Evolutionary conservation across 1,140 invertebrate species (phyloP).

Genomic region (Acyrthosiphon pisum): DNA sequence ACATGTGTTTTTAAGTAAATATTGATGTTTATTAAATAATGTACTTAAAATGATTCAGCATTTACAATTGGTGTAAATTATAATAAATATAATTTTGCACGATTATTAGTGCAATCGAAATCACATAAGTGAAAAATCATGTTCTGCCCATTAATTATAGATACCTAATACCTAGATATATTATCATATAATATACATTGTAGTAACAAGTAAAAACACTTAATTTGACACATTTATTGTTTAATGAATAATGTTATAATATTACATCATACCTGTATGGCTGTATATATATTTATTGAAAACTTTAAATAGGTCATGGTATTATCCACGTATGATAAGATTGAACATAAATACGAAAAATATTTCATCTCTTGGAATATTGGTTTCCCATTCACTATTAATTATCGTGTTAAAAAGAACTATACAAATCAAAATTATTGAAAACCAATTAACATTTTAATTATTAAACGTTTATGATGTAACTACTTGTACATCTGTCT

Average conservation of each 20-base stretch:
- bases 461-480: neutral
- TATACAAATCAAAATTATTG: neutral
- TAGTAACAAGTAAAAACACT: neutral
- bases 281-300: neutral
- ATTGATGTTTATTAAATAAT: too few species aligned
- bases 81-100: neutral
- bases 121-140: neutral
- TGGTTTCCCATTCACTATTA: neutral
- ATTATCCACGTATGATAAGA: neutral
- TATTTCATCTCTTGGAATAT: neutral
- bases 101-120: neutral
- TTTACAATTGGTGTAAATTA: neutral
- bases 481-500: neutral
- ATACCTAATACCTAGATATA: neutral
- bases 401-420: neutral
- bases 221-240: neutral
- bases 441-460: neutral
- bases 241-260: neutral
- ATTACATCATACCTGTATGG: neutral
- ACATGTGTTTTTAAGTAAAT: too few species aligned
- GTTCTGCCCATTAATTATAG: neutral
- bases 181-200: neutral
- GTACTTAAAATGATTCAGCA: neutral
- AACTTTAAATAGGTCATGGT: neutral
- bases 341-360: neutral